Conservation (phyloP, 1,140 invertebrate species). For the Zaprionus africanus region DNA sequence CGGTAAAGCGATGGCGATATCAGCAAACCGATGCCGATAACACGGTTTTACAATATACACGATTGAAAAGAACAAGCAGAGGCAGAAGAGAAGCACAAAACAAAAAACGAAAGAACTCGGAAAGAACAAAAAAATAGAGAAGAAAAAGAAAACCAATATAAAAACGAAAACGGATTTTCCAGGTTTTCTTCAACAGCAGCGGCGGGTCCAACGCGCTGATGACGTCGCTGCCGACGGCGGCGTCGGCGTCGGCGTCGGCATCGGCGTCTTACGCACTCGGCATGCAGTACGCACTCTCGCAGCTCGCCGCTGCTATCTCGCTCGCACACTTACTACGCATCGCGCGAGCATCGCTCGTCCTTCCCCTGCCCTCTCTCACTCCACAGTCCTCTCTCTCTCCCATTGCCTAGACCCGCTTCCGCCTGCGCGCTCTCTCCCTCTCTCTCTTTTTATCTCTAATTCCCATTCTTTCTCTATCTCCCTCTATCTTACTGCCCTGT, state of each 20-base stretch:
- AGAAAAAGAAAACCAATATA: slow-evolving; percentile 7
- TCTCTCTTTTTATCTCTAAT: not conserved
- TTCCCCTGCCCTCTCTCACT: not conserved
- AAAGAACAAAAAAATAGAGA: not conserved
- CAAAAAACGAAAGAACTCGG: not conserved
- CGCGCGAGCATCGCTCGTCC: not conserved
- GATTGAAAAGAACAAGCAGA: slow-evolving; percentile 2
- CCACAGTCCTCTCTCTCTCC: not conserved
- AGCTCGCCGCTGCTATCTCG: slow-evolving; percentile 49
- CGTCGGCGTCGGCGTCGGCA: slow-evolving; percentile 5
- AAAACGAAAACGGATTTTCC: slow-evolving; percentile 34
- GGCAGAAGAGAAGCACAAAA: slow-evolving; percentile 1
- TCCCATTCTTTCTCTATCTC: not conserved
- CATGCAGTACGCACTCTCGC: slow-evolving; percentile 18
- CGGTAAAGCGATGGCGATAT: slow-evolving; percentile 28
- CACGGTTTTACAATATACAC: not conserved
- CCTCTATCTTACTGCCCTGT: not conserved
- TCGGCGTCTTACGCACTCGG: slow-evolving; percentile 56
- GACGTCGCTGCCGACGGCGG: slow-evolving; percentile 4
- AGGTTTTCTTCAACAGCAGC: slow-evolving; percentile 35
- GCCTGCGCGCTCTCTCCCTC: not conserved
- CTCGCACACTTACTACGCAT: slow-evolving; percentile 38
- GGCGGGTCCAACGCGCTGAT: not conserved
- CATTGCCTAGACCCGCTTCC: not conserved
- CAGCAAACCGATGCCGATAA: slow-evolving; percentile 17